Conservation (phyloP, 2,797 vertebrate genomes). For the Macroramphosus scolopax region DNA sequence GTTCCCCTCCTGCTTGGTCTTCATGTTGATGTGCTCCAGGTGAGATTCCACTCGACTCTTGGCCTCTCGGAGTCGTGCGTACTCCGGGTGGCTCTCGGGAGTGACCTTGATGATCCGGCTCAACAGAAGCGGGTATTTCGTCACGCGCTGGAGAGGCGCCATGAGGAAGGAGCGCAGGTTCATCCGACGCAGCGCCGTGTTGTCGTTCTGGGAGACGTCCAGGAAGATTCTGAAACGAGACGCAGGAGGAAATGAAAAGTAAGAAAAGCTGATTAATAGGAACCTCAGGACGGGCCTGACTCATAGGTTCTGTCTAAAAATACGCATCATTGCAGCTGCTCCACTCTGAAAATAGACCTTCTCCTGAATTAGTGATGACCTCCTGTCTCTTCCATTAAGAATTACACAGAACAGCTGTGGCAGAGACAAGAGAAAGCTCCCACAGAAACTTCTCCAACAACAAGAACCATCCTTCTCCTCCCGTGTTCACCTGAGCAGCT, state of each 20-base stretch:
- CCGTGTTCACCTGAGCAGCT: slow-evolving; percentile 84
- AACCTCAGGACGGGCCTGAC: slow-evolving; percentile 29
- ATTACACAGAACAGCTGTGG: slow-evolving; percentile 38
- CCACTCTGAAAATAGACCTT: slow-evolving; percentile 59
- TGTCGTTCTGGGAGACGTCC: slow-evolving; percentile 92
- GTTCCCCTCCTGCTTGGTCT: slow-evolving; percentile 88
- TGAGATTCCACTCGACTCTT: slow-evolving; percentile 92
- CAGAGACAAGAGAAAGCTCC: slow-evolving; percentile 45
- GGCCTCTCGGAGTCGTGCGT: slow-evolving; percentile 85
- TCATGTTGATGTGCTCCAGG: slow-evolving; percentile 95
- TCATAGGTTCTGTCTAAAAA: slow-evolving; percentile 54
- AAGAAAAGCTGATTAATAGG: slow-evolving; percentile 22
- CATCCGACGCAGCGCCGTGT: slow-evolving; percentile 89
- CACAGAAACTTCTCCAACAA: slow-evolving; percentile 16
- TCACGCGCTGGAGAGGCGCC: slow-evolving; percentile 89
- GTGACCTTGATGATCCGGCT: slow-evolving; percentile 90
- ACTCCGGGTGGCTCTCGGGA: slow-evolving; percentile 85
- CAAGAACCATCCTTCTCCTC: background rate
- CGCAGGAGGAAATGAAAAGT: background rate
- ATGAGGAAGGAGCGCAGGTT: slow-evolving; percentile 93
- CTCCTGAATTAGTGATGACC: slow-evolving; percentile 69
- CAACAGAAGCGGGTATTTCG: slow-evolving; percentile 89
- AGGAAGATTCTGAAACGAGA: slow-evolving; percentile 85
- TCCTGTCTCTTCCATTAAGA: slow-evolving; percentile 58
- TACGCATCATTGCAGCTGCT: slow-evolving; percentile 51